phyloP scores from a whole-genome alignment of 2,113 vertebrate species.

The Dicerorhinus sumatrensis region DNA sequence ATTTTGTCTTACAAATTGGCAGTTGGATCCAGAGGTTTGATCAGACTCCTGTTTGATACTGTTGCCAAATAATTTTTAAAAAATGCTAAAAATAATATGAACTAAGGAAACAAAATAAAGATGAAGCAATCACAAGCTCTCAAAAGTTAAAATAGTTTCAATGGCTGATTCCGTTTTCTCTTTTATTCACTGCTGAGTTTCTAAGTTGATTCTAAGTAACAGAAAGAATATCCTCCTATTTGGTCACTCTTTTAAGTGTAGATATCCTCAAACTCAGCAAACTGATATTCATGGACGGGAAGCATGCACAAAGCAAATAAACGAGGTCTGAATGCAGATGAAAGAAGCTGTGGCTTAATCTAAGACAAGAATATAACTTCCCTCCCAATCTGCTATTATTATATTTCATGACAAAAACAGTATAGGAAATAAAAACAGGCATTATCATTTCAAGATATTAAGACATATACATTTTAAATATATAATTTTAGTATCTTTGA shows the following conservation, averaged over 20 bases:
- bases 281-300: background rate
- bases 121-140: constrained; percentile 20
- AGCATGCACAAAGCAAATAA: background rate
- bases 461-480: background rate
- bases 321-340: background rate
- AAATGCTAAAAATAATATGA: constrained; percentile 6
- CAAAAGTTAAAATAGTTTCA: constrained; percentile 48
- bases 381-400: background rate
- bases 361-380: background rate
- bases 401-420: background rate
- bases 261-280: background rate
- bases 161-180: background rate
- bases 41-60: background rate
- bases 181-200: constrained; percentile 11
- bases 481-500: background rate
- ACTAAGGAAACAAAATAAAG: constrained; percentile 3
- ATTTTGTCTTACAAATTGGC: background rate
- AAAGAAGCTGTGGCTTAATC: background rate
- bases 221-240: background rate
- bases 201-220: background rate
- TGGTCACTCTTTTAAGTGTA: background rate
- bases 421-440: background rate
- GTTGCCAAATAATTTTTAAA: background rate
- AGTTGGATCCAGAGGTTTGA: background rate
- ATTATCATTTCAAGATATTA: background rate